A percentile compares a stretch with the other conserved stretches of the same genome.
phyloP scores from a whole-genome alignment of 2,888 invertebrate genomes.

The Cremastinae sp. region DNA sequence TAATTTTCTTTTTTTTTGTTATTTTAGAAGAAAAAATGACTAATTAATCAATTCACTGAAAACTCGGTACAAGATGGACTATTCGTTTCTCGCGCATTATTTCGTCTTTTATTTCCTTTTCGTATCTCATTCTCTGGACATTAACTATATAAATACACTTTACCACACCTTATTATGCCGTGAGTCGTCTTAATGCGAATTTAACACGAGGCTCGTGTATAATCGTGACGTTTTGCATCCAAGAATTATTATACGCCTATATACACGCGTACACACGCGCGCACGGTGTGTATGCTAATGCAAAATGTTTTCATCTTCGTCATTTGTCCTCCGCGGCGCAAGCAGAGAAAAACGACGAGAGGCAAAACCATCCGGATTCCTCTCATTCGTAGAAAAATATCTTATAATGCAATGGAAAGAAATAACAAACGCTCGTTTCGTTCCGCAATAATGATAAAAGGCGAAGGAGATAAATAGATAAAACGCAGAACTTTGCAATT shows the following conservation, averaged over 20 bases:
- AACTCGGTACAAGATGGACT: background rate
- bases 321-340: conserved; percentile 47
- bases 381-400: conserved; percentile 49
- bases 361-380: conserved; percentile 61
- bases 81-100: background rate
- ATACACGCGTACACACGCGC: background rate
- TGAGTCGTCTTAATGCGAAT: conserved; percentile 66
- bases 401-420: conserved; percentile 34
- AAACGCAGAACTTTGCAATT: too few relatives aligned
- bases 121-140: conserved; percentile 29
- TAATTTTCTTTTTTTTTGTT: background rate
- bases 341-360: background rate
- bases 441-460: conserved; percentile 9
- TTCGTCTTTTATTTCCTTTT: conserved; percentile 33
- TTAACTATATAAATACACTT: conserved; percentile 45
- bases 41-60: too few relatives aligned
- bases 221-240: conserved; percentile 60
- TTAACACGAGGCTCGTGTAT: conserved; percentile 64
- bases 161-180: conserved; percentile 65
- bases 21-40: too few relatives aligned
- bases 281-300: background rate
- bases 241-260: conserved; percentile 9
- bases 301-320: conserved; percentile 44
- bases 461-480: too few relatives aligned
- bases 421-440: conserved; percentile 45